Evolutionary conservation across 2,797 vertebrate species (phyloP).

Genomic region (Naso thynnoides): DNA sequence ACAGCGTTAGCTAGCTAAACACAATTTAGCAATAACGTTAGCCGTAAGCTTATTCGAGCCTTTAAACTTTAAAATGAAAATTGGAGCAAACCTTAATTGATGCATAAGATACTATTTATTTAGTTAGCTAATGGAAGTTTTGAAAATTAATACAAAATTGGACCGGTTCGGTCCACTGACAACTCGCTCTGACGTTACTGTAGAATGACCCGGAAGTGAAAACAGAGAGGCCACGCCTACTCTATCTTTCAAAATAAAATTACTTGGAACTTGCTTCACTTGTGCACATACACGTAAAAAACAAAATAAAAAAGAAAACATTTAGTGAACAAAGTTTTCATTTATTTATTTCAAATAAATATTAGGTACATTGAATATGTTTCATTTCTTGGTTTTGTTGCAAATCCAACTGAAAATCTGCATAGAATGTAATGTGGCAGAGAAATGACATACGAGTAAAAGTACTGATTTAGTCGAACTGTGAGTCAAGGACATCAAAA

Average conservation of each 20-base stretch:
- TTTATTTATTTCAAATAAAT: background rate
- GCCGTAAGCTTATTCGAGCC: background rate
- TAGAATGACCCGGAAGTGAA: conserved; percentile 65
- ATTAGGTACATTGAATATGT: background rate
- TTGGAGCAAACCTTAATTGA: background rate
- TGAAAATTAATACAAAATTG: background rate
- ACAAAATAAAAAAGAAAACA: no score
- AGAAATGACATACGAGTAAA: background rate
- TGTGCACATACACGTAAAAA: background rate
- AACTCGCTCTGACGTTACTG: background rate
- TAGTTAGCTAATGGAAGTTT: fast-evolving
- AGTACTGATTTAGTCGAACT: background rate
- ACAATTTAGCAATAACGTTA: conserved; percentile 46
- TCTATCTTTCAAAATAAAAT: conserved; percentile 57
- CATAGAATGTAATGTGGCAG: background rate
- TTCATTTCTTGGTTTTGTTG: background rate
- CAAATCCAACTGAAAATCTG: background rate
- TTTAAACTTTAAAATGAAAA: background rate
- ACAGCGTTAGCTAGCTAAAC: conserved; percentile 6
- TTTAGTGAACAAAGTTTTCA: background rate
- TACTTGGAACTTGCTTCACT: no score
- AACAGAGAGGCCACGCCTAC: fast-evolving
- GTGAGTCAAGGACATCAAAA: background rate
- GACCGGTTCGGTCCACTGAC: conserved; percentile 31
- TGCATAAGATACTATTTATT: background rate